Percentiles rank a stretch among this genome's conserved stretches.
phyloP scores from a whole-genome alignment of 2,113 vertebrate species.

The Lampris incognitus region DNA sequence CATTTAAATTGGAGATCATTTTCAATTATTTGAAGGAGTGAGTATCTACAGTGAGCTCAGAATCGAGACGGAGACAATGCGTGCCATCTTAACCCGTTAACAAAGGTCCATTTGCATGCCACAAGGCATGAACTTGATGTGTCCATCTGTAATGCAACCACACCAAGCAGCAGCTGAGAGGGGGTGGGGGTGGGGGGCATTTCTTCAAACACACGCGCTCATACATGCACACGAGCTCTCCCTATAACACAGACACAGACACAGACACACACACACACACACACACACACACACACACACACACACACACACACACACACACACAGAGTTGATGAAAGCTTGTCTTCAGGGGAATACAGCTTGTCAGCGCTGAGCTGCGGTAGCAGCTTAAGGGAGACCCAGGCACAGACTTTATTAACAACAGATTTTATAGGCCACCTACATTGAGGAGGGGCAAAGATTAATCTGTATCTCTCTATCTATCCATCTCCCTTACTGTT shows the following conservation, averaged over 20 bases:
- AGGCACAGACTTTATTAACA: slow-evolving; percentile 72
- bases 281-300: slow-evolving; percentile 8
- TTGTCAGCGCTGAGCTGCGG: slow-evolving; percentile 73
- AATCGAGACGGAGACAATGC: no score
- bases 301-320: slow-evolving; percentile 39
- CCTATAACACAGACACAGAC: neutral
- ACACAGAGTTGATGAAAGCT: slow-evolving; percentile 82
- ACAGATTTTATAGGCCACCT: slow-evolving; percentile 76
- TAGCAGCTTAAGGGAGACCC: slow-evolving; percentile 73
- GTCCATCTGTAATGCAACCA: slow-evolving; percentile 67
- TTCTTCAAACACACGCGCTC: slow-evolving; percentile 12
- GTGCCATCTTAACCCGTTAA: neutral
- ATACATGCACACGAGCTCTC: slow-evolving; percentile 12
- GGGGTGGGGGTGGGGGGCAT: slow-evolving; percentile 32
- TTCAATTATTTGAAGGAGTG: no score
- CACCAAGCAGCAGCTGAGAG: slow-evolving; percentile 65
- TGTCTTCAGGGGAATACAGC: slow-evolving; percentile 82
- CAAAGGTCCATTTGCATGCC: slow-evolving; percentile 9
- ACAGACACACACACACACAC: neutral
- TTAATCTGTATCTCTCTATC: slow-evolving; percentile 67
- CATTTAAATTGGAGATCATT: no score
- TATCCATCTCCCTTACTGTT: neutral
- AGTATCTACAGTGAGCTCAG: no score
- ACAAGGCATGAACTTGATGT: slow-evolving; percentile 24
- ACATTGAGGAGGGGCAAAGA: slow-evolving; percentile 52